A percentile compares a stretch with the other conserved stretches of the same genome.
Conservation (phyloP, 2,888 invertebrate species). For the Xanthia icteritia region DNA sequence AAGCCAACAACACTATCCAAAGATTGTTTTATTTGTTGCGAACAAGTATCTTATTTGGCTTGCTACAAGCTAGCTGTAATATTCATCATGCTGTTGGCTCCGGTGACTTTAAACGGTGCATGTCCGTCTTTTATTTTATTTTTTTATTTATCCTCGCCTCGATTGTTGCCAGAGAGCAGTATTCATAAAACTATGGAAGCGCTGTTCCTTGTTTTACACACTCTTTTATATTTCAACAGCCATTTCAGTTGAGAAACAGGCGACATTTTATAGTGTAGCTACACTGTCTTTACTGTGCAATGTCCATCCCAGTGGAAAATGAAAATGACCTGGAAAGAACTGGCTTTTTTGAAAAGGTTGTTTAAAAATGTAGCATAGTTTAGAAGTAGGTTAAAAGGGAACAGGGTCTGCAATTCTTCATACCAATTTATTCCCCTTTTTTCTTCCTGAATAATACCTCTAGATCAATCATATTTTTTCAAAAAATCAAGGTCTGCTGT, state of each 20-base stretch:
- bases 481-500: no score
- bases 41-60: constrained; percentile 80
- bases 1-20: constrained; percentile 73
- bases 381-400: not conserved
- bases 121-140: constrained; percentile 77
- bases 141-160: constrained; percentile 84
- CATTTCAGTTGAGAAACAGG: constrained; percentile 76
- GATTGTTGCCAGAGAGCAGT: constrained; percentile 84
- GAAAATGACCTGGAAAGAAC: constrained; percentile 63
- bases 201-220: constrained; percentile 83
- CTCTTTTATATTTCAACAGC: constrained; percentile 84
- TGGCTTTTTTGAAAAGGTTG: constrained; percentile 14
- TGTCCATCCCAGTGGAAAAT: constrained; percentile 64
- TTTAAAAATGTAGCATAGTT: not conserved
- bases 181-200: constrained; percentile 85
- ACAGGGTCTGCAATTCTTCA: no score
- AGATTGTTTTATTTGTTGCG: constrained; percentile 74
- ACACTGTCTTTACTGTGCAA: constrained; percentile 67
- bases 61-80: constrained; percentile 81
- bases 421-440: no score
- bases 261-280: constrained; percentile 72
- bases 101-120: constrained; percentile 86
- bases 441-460: no score
- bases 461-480: no score
- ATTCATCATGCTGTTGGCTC: constrained; percentile 86